A percentile compares a stretch with the other conserved stretches of the same genome.
Conservation (phyloP, 2,888 invertebrate species). For the Cyrtodaria siliqua region DNA sequence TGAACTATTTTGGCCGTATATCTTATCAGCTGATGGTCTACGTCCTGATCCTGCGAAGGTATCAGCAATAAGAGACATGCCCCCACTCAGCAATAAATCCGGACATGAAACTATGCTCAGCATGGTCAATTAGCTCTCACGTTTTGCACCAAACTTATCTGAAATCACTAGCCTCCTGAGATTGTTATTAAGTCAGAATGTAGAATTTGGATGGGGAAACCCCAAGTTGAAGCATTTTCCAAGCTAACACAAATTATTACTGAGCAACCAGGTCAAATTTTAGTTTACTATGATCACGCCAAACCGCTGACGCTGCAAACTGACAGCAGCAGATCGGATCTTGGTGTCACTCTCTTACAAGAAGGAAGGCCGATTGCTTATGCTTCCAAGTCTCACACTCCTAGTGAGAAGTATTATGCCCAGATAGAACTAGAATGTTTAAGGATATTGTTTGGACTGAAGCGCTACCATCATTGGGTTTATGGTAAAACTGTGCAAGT, state of each 20-base stretch:
- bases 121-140: constrained; percentile 23
- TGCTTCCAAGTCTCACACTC: constrained; percentile 13
- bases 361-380: constrained; percentile 16
- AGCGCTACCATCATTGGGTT: constrained; percentile 11
- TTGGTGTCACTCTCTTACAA: constrained; percentile 15
- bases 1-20: constrained; percentile 35
- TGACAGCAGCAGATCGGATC: constrained; percentile 10
- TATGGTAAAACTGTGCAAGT: constrained; percentile 8
- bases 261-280: constrained; percentile 11
- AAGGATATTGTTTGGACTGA: constrained; percentile 8
- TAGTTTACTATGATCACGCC: constrained; percentile 23
- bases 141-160: constrained; percentile 8
- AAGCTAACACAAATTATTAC: constrained; percentile 20
- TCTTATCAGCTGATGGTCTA: constrained; percentile 25
- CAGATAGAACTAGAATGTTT: constrained; percentile 18
- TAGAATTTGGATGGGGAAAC: constrained; percentile 16
- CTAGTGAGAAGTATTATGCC: constrained; percentile 10
- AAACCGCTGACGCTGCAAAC: constrained; percentile 19
- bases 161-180: constrained; percentile 12
- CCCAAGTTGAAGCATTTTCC: constrained; percentile 11
- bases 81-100: neutral
- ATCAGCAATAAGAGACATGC: constrained; percentile 30
- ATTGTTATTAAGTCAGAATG: neutral
- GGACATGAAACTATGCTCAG: constrained; percentile 26
- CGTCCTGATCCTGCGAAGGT: constrained; percentile 35